These are phyloP conservation scores for Galeruca laticollis DNA, from an alignment of 2,888 invertebrate species.

Conservation along the genomic window DNA sequence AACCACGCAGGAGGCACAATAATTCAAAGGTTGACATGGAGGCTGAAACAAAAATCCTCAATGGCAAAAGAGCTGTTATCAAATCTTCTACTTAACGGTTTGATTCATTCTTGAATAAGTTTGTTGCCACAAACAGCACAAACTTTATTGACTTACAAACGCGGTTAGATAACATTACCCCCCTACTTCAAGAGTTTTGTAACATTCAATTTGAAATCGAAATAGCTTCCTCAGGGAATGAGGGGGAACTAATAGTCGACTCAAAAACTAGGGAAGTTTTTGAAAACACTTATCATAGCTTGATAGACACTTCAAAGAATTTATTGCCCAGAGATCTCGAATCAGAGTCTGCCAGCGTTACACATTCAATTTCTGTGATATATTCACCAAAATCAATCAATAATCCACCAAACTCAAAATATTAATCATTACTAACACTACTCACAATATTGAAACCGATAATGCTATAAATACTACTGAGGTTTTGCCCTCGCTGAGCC, in stretches of 20 bases:
- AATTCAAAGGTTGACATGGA: not conserved
- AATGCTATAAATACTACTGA: too few species aligned
- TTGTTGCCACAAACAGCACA: slow-evolving; percentile 3
- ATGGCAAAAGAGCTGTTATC: slow-evolving; percentile 15
- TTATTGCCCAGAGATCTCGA: not conserved
- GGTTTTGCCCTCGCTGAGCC: too few species aligned
- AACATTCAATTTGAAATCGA: slow-evolving; percentile 31
- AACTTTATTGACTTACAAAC: slow-evolving; percentile 11
- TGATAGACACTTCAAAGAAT: not conserved
- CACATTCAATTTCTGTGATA: too few species aligned
- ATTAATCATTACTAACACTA: too few species aligned
- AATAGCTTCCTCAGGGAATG: not conserved
- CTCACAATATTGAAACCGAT: too few species aligned
- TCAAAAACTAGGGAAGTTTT: not conserved
- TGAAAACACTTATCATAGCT: not conserved
- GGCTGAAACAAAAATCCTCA: not conserved
- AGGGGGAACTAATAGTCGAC: not conserved
- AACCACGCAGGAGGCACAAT: too few species aligned
- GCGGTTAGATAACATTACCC: slow-evolving; percentile 8
- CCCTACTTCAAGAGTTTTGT: slow-evolving; percentile 21
- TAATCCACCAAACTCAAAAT: too few species aligned
- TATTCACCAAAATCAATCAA: too few species aligned
- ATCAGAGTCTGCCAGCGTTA: not conserved
- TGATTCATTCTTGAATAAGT: slow-evolving; percentile 16
- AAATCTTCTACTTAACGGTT: slow-evolving; percentile 9